Percentiles rank a stretch among this genome's conserved stretches.
Evolutionary conservation across 2,888 invertebrate species (phyloP).

Genomic region (Drosophila greeni): DNA sequence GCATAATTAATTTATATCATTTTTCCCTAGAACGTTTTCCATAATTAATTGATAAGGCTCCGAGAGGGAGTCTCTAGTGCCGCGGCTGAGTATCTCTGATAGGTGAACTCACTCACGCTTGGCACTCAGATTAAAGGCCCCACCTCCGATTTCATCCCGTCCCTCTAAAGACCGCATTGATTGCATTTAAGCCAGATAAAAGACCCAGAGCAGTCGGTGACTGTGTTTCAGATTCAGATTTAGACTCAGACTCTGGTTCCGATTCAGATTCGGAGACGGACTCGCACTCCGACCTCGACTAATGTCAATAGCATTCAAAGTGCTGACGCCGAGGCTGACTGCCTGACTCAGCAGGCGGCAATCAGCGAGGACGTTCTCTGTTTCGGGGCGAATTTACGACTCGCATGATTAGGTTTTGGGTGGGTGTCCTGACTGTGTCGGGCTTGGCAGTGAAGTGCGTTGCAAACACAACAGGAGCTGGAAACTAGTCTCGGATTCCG

Average conservation of each 20-base stretch:
- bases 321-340: slow-evolving; percentile 39
- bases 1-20: slow-evolving; percentile 69
- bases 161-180: slow-evolving; percentile 47
- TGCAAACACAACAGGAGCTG: slow-evolving; percentile 34
- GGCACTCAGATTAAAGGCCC: slow-evolving; percentile 2
- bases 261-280: slow-evolving; percentile 25
- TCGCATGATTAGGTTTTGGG: slow-evolving; percentile 3
- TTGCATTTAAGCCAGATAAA: slow-evolving; percentile 61
- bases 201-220: slow-evolving; percentile 42
- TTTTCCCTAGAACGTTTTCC: slow-evolving; percentile 52
- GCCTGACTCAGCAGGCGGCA: slow-evolving; percentile 70
- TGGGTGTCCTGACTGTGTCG: slow-evolving; percentile 1
- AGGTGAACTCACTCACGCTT: neutral
- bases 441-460: slow-evolving; percentile 11
- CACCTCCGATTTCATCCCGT: neutral
- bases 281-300: neutral
- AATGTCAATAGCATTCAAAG: slow-evolving; percentile 64
- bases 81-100: neutral
- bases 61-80: slow-evolving; percentile 1
- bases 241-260: slow-evolving; percentile 27
- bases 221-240: slow-evolving; percentile 25
- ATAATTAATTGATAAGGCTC: slow-evolving; percentile 62
- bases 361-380: slow-evolving; percentile 61
- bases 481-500: neutral
- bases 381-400: slow-evolving; percentile 38